Evolutionary conservation across 2,888 invertebrate genomes (phyloP).

Genomic region (Drosophila mayaguana): DNA sequence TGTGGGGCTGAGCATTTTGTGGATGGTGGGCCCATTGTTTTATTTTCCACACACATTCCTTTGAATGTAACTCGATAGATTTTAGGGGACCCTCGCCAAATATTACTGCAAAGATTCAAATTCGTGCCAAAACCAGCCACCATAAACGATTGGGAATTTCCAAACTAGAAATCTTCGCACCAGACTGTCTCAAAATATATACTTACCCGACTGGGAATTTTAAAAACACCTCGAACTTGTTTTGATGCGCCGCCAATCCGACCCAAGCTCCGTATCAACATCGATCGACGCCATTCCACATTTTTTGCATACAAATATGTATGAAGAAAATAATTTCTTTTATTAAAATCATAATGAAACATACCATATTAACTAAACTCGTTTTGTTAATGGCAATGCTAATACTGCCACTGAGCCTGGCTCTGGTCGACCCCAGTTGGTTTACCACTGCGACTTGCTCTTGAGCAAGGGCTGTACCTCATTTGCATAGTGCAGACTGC

Average conservation of each 20-base stretch:
- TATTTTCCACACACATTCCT: slow-evolving; percentile 49
- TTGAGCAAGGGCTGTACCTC: slow-evolving; percentile 44
- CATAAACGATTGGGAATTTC: slow-evolving; percentile 75
- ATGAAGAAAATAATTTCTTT: slow-evolving; percentile 57
- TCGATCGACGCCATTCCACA: slow-evolving; percentile 39
- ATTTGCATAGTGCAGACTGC: slow-evolving; percentile 67
- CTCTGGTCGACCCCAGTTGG: slow-evolving; percentile 17
- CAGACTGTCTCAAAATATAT: slow-evolving; percentile 51
- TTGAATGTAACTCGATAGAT: slow-evolving; percentile 60
- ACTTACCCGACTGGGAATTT: slow-evolving; percentile 57
- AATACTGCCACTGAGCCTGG: slow-evolving; percentile 36
- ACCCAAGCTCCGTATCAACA: slow-evolving; percentile 31
- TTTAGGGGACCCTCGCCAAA: slow-evolving; percentile 35
- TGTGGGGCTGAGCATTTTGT: slow-evolving; percentile 42
- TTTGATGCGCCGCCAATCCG: slow-evolving; percentile 56
- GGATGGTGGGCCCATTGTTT: slow-evolving; percentile 58
- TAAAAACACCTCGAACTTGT: slow-evolving; percentile 65
- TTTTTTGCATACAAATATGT: slow-evolving; percentile 46
- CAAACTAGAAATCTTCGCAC: slow-evolving; percentile 68
- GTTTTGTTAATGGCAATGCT: slow-evolving; percentile 22
- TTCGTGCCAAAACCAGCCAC: slow-evolving; percentile 52
- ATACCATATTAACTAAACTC: slow-evolving; percentile 32
- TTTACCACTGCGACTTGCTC: slow-evolving; percentile 37
- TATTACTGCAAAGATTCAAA: slow-evolving; percentile 22
- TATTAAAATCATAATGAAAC: slow-evolving; percentile 46